phyloP scores from a whole-genome alignment of 2,888 invertebrate genomes.

The Cataglyphis cursor region DNA sequence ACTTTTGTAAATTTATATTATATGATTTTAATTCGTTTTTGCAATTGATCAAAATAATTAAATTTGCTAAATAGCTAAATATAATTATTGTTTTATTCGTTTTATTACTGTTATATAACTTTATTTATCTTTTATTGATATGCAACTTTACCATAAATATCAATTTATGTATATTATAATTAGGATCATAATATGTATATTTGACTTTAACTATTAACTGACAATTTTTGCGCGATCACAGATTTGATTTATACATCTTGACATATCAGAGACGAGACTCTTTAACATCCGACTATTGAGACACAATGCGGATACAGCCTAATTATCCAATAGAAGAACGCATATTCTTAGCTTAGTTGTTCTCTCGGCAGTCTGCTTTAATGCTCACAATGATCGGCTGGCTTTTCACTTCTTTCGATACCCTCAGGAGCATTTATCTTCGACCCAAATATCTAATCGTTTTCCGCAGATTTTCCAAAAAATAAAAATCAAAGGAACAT shows the following conservation, averaged over 20 bases:
- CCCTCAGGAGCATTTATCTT: not conserved
- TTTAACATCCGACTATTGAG: slow-evolving; percentile 67
- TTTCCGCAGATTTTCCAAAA: slow-evolving; percentile 82
- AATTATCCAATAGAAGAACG: slow-evolving; percentile 74
- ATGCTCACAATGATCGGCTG: not conserved
- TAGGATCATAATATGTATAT: not conserved
- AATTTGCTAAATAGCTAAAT: not conserved
- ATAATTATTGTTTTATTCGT: not conserved
- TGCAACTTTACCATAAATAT: not conserved
- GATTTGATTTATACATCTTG: not conserved
- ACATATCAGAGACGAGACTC: not conserved
- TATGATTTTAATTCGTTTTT: not conserved
- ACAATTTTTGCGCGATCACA: slow-evolving; percentile 7
- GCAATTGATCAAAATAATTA: slow-evolving; percentile 6
- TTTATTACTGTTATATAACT: not conserved
- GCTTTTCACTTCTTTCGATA: slow-evolving; percentile 5
- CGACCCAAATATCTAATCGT: slow-evolving; percentile 71
- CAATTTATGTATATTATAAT: not conserved
- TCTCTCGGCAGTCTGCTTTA: slow-evolving; percentile 7
- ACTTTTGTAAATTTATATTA: not conserved
- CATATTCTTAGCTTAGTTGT: slow-evolving; percentile 8
- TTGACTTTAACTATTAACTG: not conserved
- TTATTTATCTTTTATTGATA: not conserved
- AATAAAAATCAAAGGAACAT: slow-evolving; percentile 50
- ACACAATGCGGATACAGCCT: slow-evolving; percentile 58